phyloP scores from a whole-genome alignment of 2,113 vertebrate genomes.

The Tragulus kanchil region DNA sequence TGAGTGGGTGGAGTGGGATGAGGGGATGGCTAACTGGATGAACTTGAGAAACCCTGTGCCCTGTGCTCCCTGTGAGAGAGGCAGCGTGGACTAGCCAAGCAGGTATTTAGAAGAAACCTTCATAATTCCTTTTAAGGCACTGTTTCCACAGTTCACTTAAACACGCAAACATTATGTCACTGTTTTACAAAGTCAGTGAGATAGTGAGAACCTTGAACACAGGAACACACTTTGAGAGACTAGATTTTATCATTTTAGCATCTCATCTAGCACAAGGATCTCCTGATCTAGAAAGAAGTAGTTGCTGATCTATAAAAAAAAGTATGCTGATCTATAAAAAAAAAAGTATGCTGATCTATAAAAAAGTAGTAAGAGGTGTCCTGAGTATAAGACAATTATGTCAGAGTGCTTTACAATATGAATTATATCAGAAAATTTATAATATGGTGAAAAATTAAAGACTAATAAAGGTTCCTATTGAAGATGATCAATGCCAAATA shows the following conservation, averaged over 20 bases:
- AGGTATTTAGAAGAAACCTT: not conserved
- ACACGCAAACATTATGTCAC: not conserved
- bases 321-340: not conserved
- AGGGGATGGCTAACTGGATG: not conserved
- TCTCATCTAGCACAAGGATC: not conserved
- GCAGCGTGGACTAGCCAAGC: not conserved
- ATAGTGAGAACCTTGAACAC: not conserved
- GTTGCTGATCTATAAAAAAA: not conserved
- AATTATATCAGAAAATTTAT: not conserved
- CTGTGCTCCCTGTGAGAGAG: not conserved
- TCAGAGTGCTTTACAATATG: not conserved
- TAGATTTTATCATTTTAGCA: not conserved
- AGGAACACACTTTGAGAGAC: not conserved
- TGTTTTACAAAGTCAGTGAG: not conserved
- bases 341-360: not conserved
- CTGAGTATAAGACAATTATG: not conserved
- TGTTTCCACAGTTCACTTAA: not conserved
- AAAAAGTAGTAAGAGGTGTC: not conserved
- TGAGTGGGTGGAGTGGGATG: not conserved
- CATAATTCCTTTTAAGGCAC: not conserved
- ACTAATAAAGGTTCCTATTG: not conserved
- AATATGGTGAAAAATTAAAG: not conserved
- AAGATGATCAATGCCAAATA: constrained; percentile 3
- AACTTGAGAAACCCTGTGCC: not conserved
- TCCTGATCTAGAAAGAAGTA: not conserved